Base-by-base conservation (phyloP, 1,140 invertebrate genomes). In the Sitophilus oryzae region DNA sequence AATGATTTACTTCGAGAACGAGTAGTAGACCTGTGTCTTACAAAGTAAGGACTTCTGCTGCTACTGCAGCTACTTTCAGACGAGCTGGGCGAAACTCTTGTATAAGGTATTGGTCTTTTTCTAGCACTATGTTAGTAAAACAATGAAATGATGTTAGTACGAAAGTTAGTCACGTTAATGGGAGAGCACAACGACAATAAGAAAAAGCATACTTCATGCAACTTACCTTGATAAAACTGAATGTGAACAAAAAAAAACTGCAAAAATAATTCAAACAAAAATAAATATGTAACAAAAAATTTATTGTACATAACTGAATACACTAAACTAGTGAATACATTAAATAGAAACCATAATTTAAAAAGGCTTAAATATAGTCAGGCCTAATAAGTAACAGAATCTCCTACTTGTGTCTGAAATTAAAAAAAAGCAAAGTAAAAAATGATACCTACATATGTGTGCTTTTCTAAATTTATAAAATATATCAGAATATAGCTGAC, bases 81-180 rank as follows among this genome's bases (percentile, higher is more conserved):
- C 49, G 87, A 81, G 5, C 86, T 82, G 10, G 86, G 85, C 15
- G 86, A 85, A 47, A 86, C 85, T 62, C 89, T 80, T 63, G 91
- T 86, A 77, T 93, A 93, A 42, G 89, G 89, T 65, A 93, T 89
- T 30, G 91, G 91, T 49, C 89, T 78, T 74, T 93, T 93, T 62
- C 91, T 82, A 56, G 90, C 91, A 74, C 91, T 93, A 77, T 65
- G 79, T 80, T 65, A 59, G 58, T 61, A 40, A 43, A 42, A 54
- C 54, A 52, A 30, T 60, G n/a, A n/a, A n/a, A 42, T 36, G 25
- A 25, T n/a, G 23, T 56, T 56, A 56, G 35, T n/a, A n/a, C n/a
- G n/a, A n/a, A n/a, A n/a, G n/a, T 23, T 38, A 21, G 14, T 20
- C 8, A 34, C 2, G 25, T 34, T n/a, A 46, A 43, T 45, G 19